Conservation (phyloP, 2,113 vertebrate species). For the Oxyura jamaicensis region DNA sequence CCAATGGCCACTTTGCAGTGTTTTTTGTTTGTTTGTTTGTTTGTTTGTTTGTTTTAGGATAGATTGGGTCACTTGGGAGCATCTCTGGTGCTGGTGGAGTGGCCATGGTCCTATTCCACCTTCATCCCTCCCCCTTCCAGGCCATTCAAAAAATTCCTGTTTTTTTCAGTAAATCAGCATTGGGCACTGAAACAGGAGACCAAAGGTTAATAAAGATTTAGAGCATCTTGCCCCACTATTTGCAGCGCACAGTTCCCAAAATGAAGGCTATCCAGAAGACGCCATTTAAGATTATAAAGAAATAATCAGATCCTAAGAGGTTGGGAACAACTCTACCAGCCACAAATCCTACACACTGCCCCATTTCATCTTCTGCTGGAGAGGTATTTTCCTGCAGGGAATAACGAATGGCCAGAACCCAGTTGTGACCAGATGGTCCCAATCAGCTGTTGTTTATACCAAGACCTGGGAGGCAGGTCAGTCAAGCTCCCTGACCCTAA, state of each 20-base stretch:
- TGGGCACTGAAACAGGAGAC: not conserved
- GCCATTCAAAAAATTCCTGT: not conserved
- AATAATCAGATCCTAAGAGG: not conserved
- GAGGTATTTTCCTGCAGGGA: not conserved
- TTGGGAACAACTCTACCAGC: not conserved
- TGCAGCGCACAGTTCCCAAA: not conserved
- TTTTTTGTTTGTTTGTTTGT: not conserved
- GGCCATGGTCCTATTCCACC: not conserved
- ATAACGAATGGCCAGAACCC: not conserved
- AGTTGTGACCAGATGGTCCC: not conserved
- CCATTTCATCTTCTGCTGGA: not conserved
- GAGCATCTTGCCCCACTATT: not conserved
- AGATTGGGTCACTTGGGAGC: not conserved
- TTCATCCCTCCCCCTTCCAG: not conserved
- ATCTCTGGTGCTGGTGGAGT: not conserved
- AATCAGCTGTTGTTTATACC: slow-evolving; percentile 22
- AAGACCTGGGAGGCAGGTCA: slow-evolving; percentile 25
- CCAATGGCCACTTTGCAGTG: not conserved
- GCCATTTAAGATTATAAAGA: not conserved
- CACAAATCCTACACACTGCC: not conserved
- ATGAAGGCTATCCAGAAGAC: not conserved
- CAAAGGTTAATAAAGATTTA: not conserved
- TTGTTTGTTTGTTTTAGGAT: too few species aligned
- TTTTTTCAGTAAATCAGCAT: not conserved
- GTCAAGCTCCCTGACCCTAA: slow-evolving; percentile 44